Evolutionary conservation across 2,888 invertebrate species (phyloP).

Genomic region (Dendrolimus houi): DNA sequence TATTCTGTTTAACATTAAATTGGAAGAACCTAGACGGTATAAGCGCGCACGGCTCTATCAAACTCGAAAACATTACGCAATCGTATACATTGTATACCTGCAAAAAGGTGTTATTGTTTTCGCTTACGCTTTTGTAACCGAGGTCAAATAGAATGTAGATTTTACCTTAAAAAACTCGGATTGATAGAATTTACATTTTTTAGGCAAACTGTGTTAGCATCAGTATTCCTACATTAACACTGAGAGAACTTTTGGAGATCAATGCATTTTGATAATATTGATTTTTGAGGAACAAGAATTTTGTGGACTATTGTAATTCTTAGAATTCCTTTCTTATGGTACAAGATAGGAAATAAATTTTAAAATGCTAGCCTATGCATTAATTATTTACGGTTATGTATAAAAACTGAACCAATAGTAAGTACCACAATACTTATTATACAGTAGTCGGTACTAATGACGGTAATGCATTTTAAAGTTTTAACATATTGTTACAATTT

Average conservation of each 20-base stretch:
- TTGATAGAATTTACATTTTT: neutral
- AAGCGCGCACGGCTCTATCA: neutral
- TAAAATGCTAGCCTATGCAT: no score
- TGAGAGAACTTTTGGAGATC: neutral
- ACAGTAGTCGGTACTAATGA: no score
- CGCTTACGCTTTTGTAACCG: neutral
- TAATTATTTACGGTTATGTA: no score
- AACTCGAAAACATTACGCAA: neutral
- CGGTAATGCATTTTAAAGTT: no score
- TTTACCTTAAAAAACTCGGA: neutral
- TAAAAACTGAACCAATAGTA: no score
- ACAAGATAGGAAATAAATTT: no score
- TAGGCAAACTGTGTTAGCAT: neutral
- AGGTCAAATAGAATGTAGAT: neutral
- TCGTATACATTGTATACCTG: neutral
- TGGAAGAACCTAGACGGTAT: neutral
- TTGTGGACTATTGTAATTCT: no score
- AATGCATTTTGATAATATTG: no score
- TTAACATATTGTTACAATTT: no score
- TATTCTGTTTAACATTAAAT: constrained; percentile 1
- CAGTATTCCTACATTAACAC: neutral
- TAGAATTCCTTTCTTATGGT: no score
- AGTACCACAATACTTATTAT: no score
- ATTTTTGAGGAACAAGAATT: no score
- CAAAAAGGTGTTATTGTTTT: neutral